Evolutionary conservation across 2,797 vertebrate genomes (phyloP), one percentile per base, ranked within the genome.

Genomic region (Eurystomus glaucurus): DNA sequence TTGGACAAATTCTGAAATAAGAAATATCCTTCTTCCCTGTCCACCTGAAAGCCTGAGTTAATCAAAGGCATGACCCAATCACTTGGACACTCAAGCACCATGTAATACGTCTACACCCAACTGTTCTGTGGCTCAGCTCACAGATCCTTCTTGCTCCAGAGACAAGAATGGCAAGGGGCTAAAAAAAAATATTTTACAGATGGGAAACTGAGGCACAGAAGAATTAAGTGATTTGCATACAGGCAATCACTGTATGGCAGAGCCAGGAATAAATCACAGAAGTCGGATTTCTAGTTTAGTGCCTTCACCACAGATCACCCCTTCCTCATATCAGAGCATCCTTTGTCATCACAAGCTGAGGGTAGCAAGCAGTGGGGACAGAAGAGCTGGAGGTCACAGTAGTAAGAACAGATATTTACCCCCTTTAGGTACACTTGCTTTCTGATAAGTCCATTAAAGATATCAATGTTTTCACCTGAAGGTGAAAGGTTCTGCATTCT

Each of bases 401-500:
- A 41, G 39, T 61, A 65, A 41, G 55, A 94, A 46, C 28, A 48
- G 21, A 5, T 11, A 14, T 87, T 82, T 90, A 46, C 45, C 46
- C 43, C 3, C 2, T 58, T 91, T 85, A 62, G 25, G 54, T 64
- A 78, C 71, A 64, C 71, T 58, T 3, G 16, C 28, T 79, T 55
- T 45, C 50, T 17, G 10, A 62, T 79, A 61, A 72, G 18, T 37
- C 39, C n/a, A 43, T 95, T 94, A 77, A 76, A 65, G 58, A 35
- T 77, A 92, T 23, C 43, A 66, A 13, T 71, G 31, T 85, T 96
- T 85, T 93, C 57, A 92, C 76, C 85, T 82, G 84, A 70, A 70
- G 37, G 54, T 93, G 82, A 81, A 94, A 94, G n/a, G 79, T 80
- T 94, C 84, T 92, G 17, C 64, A 72, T 95, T 92, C 82, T 91